Conservation (phyloP, 1,140 invertebrate species). For the Heliconius melpomene region DNA sequence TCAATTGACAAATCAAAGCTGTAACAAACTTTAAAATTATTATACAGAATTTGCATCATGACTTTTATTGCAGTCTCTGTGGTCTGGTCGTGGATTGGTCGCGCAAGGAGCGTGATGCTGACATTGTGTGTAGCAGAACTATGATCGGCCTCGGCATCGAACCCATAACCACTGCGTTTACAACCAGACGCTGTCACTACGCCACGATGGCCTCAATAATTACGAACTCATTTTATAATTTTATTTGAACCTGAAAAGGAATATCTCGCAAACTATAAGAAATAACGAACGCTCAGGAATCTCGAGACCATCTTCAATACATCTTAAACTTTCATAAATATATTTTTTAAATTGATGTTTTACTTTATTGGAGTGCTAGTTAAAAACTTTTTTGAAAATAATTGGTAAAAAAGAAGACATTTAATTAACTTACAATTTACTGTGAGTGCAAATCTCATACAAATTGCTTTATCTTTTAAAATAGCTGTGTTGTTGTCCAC, state of each 20-base stretch:
- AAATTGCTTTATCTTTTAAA: too few relatives aligned
- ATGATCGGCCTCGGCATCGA: background rate
- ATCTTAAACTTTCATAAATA: background rate
- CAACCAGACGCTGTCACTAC: background rate
- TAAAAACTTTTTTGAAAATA: background rate
- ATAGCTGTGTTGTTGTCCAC: too few relatives aligned
- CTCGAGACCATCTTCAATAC: background rate
- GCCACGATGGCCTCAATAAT: background rate
- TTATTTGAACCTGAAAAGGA: background rate
- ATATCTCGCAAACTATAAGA: background rate
- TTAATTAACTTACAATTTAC: too few relatives aligned
- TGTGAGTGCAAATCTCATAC: too few relatives aligned
- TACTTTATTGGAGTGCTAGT: background rate
- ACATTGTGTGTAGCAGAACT: too few relatives aligned
- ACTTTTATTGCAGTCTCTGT: too few relatives aligned
- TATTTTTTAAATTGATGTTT: background rate
- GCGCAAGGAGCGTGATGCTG: too few relatives aligned
- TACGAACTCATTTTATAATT: too few relatives aligned
- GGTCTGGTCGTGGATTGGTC: too few relatives aligned
- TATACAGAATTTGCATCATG: too few relatives aligned
- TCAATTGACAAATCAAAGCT: too few relatives aligned
- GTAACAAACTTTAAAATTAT: too few relatives aligned
- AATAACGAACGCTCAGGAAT: background rate
- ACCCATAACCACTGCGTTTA: background rate
- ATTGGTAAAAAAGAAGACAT: background rate